Evolutionary conservation across 2,888 invertebrate genomes (phyloP).

Genomic region (Hirtodrosophila trivittata): DNA sequence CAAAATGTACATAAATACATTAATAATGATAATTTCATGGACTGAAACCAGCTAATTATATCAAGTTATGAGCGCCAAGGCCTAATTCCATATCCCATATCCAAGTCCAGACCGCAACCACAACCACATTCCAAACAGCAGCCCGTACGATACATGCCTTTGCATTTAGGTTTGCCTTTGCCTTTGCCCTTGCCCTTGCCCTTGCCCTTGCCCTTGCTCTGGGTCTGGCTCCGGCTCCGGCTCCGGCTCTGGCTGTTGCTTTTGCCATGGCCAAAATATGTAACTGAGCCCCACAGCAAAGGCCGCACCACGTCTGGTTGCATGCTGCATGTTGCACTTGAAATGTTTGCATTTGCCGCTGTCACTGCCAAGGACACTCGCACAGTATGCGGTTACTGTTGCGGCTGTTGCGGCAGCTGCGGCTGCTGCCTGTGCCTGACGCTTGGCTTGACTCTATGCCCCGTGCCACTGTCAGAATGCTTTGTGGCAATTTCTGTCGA

Average conservation of each 20-base stretch:
- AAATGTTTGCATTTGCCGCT: slow-evolving; percentile 21
- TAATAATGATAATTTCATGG: too few relatives aligned
- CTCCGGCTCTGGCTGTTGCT: too few relatives aligned
- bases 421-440: not conserved
- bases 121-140: slow-evolving; percentile 14
- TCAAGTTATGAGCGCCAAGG: slow-evolving; percentile 41
- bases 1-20: too few relatives aligned
- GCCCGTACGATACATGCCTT: not conserved
- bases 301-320: slow-evolving; percentile 9
- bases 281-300: not conserved
- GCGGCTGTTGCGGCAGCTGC: slow-evolving; percentile 45
- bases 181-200: too few relatives aligned
- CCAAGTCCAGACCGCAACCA: slow-evolving; percentile 6
- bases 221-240: too few relatives aligned
- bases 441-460: not conserved
- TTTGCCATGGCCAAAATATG: too few relatives aligned
- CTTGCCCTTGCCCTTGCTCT: too few relatives aligned
- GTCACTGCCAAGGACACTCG: slow-evolving; percentile 71
- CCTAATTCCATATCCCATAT: not conserved
- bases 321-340: slow-evolving; percentile 3
- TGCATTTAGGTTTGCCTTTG: too few relatives aligned
- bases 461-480: slow-evolving; percentile 18
- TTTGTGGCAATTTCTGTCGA: slow-evolving; percentile 55
- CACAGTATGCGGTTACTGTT: slow-evolving; percentile 51
- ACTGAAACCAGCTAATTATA: slow-evolving; percentile 56